Conservation (phyloP, 2,888 invertebrate genomes). For the Chorisops tibialis region DNA sequence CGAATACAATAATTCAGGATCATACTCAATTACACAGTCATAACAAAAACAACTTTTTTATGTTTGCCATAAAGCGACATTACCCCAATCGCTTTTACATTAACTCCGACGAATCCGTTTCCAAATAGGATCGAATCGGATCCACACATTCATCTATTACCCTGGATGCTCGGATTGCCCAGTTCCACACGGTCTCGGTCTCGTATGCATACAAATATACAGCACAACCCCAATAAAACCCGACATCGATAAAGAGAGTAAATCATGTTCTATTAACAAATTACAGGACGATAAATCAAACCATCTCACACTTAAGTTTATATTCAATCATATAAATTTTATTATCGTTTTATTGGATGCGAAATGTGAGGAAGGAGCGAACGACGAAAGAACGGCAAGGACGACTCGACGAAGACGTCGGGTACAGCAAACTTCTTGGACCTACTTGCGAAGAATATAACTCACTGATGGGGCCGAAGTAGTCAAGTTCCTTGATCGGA, state of each 20-base stretch:
- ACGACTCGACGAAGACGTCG: neutral
- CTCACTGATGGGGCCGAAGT: constrained; percentile 17
- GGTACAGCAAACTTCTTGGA: neutral
- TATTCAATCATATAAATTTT: constrained; percentile 42
- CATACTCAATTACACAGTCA: constrained; percentile 19
- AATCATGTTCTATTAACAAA: constrained; percentile 42
- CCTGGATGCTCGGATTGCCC: constrained; percentile 5
- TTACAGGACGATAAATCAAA: constrained; percentile 41
- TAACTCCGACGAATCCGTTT: constrained; percentile 22
- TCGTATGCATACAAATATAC: constrained; percentile 25
- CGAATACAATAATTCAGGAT: constrained; percentile 17
- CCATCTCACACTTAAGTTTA: constrained; percentile 41
- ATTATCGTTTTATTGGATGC: constrained; percentile 41
- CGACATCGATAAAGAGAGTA: constrained; percentile 35
- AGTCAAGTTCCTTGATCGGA: neutral
- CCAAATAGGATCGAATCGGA: constrained; percentile 13
- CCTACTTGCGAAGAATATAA: constrained; percentile 1
- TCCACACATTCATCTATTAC: constrained; percentile 23
- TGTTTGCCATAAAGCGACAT: constrained; percentile 25
- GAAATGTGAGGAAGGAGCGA: constrained; percentile 10
- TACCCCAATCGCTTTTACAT: constrained; percentile 26
- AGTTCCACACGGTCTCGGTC: constrained; percentile 3
- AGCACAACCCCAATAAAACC: constrained; percentile 32
- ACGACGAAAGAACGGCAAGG: neutral
- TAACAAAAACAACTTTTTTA: constrained; percentile 25